Evolutionary conservation across 2,797 vertebrate species (phyloP), one percentile per base, ranked within the genome.

Genomic region (Setipinna tenuifilis): DNA sequence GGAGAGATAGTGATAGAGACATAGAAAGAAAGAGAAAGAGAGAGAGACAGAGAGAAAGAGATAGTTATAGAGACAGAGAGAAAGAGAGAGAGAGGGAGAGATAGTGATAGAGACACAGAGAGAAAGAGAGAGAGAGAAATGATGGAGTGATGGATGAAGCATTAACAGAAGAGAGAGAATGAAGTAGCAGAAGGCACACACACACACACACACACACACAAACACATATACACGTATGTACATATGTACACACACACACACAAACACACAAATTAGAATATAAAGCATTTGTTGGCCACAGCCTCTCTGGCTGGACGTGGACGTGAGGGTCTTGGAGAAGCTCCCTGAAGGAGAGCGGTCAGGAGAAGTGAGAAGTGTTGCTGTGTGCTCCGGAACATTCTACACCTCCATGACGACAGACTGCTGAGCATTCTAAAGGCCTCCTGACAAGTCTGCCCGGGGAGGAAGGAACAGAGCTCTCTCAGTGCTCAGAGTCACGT

Each of bases 321-420:
- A 31, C 25, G 9, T 25, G 23, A 25, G 6, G 7, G 59, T n/a
- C 4, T 61, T n/a, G 4, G 21, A 61, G n/a, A 62, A 4, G 59
- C 6, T 7, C 4, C n/a, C 59, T 23, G 21, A 62, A 23, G n/a
- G 6, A 62, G 85, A 90, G 88, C 83, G 75, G 85, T 65, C 19
- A 88, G 84, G 25, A 11, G 28, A 71, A 31, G 25, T 85, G 83
- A 81, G 86, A 89, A 91, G 89, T 7, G 35, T 80, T 87, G 71
- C 75, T 87, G 61, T 87, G 81, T 86, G 61, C 7, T 86, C 89
- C 86, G 88, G 88, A 88, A 85, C 75, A 44, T 83, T 91, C 87
- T 86, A 89, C 88, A 89, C 87, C 75, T 90, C 92, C 88, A 89
- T 90, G 89, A 87, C 88, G 88, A 87, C 87, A 88, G 89, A 62